Percentiles rank a stretch among this genome's conserved stretches.
phyloP scores from a whole-genome alignment of 2,888 invertebrate species.

The Phorcus lineatus region DNA sequence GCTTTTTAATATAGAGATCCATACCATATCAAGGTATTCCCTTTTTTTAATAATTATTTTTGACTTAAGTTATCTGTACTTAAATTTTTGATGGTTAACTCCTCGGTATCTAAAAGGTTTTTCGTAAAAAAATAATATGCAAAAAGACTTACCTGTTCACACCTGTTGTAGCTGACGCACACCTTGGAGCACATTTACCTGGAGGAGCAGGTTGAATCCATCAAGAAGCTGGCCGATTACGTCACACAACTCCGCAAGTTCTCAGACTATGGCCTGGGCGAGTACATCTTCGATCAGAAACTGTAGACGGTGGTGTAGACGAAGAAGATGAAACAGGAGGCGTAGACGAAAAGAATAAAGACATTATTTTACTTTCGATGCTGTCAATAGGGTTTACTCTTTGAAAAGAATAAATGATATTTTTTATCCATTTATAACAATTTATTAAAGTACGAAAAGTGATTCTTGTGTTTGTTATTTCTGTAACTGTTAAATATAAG shows the following conservation, averaged over 20 bases:
- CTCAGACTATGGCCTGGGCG: conserved; percentile 44
- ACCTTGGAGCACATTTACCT: conserved; percentile 61
- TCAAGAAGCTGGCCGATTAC: conserved; percentile 58
- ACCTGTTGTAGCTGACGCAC: conserved; percentile 55
- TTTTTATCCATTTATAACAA: too few species aligned
- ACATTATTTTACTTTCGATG: not conserved
- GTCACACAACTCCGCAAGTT: conserved; percentile 51
- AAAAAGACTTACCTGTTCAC: not conserved
- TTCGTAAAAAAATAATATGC: too few species aligned
- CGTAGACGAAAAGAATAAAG: too few species aligned
- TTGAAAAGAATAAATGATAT: too few species aligned
- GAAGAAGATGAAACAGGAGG: not conserved
- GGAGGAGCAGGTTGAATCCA: conserved; percentile 62
- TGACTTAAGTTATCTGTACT: not conserved
- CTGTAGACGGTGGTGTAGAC: conserved; percentile 12
- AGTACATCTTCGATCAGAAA: conserved; percentile 47
- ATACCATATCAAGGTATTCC: too few species aligned
- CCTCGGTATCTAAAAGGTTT: too few species aligned
- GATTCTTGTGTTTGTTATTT: too few species aligned
- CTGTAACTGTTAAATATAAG: too few species aligned
- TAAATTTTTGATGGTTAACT: too few species aligned
- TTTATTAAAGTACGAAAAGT: too few species aligned
- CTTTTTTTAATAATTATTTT: too few species aligned
- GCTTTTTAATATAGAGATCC: too few species aligned
- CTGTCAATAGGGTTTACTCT: not conserved